phyloP scores from a whole-genome alignment of 1,140 invertebrate genomes.

The Daktulosphaira vitifoliae region DNA sequence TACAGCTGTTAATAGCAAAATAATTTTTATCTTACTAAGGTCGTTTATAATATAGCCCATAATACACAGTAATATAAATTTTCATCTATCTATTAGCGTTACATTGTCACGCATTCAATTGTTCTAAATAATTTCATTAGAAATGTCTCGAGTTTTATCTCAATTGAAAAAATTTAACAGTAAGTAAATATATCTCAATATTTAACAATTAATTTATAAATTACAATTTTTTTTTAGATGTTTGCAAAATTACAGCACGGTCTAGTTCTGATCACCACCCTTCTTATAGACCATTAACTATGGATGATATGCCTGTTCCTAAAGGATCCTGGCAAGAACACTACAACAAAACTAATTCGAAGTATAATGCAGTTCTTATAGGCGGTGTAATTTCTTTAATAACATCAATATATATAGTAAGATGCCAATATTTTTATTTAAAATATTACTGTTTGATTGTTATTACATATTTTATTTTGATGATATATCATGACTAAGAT shows the following conservation, averaged over 20 bases:
- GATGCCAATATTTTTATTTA: no score
- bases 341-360: slow-evolving; percentile 53
- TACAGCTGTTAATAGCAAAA: no score
- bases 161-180: slow-evolving; percentile 18
- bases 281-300: slow-evolving; percentile 41
- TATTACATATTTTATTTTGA: neutral
- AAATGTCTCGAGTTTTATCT: slow-evolving; percentile 8
- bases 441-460: no score
- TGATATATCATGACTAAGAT: neutral
- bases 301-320: slow-evolving; percentile 66
- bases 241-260: neutral
- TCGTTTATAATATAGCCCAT: no score
- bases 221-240: neutral
- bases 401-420: slow-evolving; percentile 2
- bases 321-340: slow-evolving; percentile 62
- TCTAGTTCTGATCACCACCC: neutral
- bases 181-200: neutral
- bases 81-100: no score
- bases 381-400: neutral
- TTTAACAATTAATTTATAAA: neutral
- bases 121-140: no score
- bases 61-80: no score
- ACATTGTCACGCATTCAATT: no score
- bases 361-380: slow-evolving; percentile 35
- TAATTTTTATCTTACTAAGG: no score